phyloP scores from a whole-genome alignment of 2,113 vertebrate species.

The Piaya cayana region DNA sequence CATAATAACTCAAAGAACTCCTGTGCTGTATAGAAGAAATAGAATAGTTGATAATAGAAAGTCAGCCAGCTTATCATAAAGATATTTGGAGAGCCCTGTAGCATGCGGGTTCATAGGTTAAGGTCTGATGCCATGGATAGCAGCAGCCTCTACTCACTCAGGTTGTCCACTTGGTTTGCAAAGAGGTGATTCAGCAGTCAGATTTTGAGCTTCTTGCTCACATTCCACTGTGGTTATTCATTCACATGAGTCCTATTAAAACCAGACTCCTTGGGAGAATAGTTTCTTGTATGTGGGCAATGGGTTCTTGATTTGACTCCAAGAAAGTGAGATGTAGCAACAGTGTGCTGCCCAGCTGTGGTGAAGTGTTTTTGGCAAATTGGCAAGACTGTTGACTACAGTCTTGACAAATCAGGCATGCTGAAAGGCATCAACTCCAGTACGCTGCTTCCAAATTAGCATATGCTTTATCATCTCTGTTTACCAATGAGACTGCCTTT shows the following conservation, averaged over 20 bases:
- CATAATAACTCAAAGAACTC: slow-evolving; percentile 48
- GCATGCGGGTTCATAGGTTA: neutral
- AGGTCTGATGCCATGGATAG: neutral
- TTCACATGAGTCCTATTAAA: slow-evolving; percentile 27
- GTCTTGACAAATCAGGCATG: neutral
- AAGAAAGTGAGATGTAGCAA: neutral
- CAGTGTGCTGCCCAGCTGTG: neutral
- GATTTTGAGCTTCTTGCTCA: neutral
- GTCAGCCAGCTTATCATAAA: neutral
- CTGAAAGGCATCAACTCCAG: neutral
- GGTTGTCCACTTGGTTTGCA: neutral
- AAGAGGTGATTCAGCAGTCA: neutral
- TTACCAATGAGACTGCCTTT: neutral
- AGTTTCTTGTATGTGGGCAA: neutral
- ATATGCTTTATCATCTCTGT: neutral
- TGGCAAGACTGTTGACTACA: neutral
- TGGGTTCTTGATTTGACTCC: neutral
- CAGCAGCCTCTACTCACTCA: neutral
- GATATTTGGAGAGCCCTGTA: neutral
- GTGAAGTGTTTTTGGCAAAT: slow-evolving; percentile 8
- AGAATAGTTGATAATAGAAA: neutral
- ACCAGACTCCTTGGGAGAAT: neutral
- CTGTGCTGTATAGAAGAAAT: neutral
- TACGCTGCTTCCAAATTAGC: neutral
- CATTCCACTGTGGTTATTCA: slow-evolving; percentile 34